Percentiles rank a stretch among this genome's conserved stretches.
These are phyloP conservation scores for Tricholauxania praeusta DNA, from an alignment of 2,888 invertebrate genomes.

Conservation along the genomic window DNA sequence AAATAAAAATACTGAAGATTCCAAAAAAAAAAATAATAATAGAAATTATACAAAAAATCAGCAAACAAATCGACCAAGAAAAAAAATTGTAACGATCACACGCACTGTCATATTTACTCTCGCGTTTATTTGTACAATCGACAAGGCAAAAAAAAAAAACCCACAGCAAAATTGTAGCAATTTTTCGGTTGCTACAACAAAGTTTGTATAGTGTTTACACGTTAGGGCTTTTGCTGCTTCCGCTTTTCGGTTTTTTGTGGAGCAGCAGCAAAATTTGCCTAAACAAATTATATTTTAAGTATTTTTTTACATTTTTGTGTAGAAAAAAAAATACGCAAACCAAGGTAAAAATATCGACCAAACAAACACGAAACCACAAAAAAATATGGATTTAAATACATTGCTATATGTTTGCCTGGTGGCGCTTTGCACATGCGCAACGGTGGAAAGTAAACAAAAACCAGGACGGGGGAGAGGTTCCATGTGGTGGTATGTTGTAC, in stretches of 20 bases:
- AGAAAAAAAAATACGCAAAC: slow-evolving; percentile 37
- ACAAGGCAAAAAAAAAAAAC: slow-evolving; percentile 2
- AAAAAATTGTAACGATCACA: slow-evolving; percentile 7
- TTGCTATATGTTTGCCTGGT: slow-evolving; percentile 61
- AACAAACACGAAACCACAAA: slow-evolving; percentile 7
- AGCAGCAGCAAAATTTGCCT: slow-evolving; percentile 29
- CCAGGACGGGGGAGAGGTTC: slow-evolving; percentile 86
- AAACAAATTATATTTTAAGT: slow-evolving; percentile 10
- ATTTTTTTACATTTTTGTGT: no score
- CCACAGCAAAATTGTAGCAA: background rate
- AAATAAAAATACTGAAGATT: slow-evolving; percentile 51
- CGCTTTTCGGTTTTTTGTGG: background rate
- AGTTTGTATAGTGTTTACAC: slow-evolving; percentile 19
- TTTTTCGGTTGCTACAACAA: background rate
- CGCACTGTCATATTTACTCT: slow-evolving; percentile 1
- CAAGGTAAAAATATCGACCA: slow-evolving; percentile 25
- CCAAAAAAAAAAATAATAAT: slow-evolving; percentile 38
- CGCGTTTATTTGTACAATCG: slow-evolving; percentile 24
- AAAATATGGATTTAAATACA: slow-evolving; percentile 64
- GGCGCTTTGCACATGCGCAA: slow-evolving; percentile 58
- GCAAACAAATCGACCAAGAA: slow-evolving; percentile 18
- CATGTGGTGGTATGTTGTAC: slow-evolving; percentile 86
- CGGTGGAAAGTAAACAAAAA: slow-evolving; percentile 69
- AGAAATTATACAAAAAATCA: slow-evolving; percentile 16
- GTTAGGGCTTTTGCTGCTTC: slow-evolving; percentile 18